These are phyloP conservation scores for Carcharodon carcharias DNA, from an alignment of 2,797 vertebrate genomes.

Conservation along the genomic window DNA sequence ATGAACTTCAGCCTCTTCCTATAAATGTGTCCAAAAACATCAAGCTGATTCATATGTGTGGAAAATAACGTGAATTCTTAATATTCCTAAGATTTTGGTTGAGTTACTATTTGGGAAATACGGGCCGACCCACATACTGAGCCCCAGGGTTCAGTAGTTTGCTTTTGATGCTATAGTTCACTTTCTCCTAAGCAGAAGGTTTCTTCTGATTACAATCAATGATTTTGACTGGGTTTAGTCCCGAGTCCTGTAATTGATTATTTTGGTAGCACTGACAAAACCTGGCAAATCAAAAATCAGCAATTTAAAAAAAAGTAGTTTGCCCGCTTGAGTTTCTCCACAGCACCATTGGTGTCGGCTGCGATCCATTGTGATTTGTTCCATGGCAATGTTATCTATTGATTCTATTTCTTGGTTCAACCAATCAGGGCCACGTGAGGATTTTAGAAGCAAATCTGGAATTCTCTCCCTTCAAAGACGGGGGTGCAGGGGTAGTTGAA, in stretches of 20 bases:
- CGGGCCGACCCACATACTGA: background rate
- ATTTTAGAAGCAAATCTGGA: background rate
- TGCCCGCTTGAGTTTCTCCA: background rate
- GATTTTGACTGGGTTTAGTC: background rate
- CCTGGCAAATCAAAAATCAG: background rate
- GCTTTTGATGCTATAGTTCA: background rate
- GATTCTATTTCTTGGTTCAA: background rate
- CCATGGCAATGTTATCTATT: background rate
- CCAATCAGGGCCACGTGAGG: background rate
- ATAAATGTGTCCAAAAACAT: background rate
- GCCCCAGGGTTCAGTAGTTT: background rate
- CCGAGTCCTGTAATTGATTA: background rate
- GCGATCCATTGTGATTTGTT: background rate
- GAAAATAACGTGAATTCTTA: constrained; percentile 23
- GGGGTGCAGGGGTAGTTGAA: background rate
- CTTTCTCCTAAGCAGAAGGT: background rate
- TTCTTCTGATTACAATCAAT: background rate
- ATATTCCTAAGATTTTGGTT: background rate
- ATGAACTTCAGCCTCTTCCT: constrained; percentile 32
- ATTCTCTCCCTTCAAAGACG: background rate
- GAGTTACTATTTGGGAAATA: background rate
- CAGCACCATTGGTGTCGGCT: background rate
- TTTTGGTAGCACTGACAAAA: background rate
- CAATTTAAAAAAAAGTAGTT: background rate
- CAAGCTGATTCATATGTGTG: background rate